Base-by-base conservation (phyloP, 1,140 invertebrate genomes). In the Hylaeus volcanicus region DNA sequence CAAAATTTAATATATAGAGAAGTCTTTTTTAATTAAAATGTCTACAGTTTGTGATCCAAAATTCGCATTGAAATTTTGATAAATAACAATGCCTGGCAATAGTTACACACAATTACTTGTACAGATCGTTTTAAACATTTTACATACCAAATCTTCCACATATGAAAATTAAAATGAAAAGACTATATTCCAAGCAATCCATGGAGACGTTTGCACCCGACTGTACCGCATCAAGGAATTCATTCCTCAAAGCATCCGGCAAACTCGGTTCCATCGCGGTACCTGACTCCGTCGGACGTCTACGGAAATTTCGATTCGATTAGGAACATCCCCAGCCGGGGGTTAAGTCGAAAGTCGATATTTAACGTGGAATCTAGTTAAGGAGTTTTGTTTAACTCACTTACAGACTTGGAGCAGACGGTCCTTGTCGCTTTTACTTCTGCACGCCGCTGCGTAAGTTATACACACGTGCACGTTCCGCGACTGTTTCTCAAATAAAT, bases 381-480 rank as follows among this genome's bases (percentile, higher is more conserved):
- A 41, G 75, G 45, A 77, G 75, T 77, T 77, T 77, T 60, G 66
- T 77, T 77, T 70, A 77, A 77, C 56, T 77, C 75, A 68, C 85
- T 83, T 88, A 87, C 74, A 71, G 87, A 87, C 84, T 80, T 82
- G 75, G 86, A 88, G 85, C 78, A 88, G 79, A 6, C 5, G 56
- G 12, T 70, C 5, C 14, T 14, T 45, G 26, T 12, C 48, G 63
- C n/a, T 37, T 37, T 5, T 15, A 56, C 4, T 56, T 55, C 41
- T 55, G 1, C 5, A 45, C 51, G 37, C 11, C 9, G 9, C 26
- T 37, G 8, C 11, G 26, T 69, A 26, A n/a, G 68, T 76, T n/a
- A 37, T 12, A 39, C 60, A n/a, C 14, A 5, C 39, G 37, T 8
- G 5, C 15, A 5, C 3, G 48, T n/a, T 5, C 82, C 55, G 76